These are phyloP conservation scores for Steatornis caripensis DNA, from an alignment of 2,113 vertebrate species.

Conservation along the genomic window DNA sequence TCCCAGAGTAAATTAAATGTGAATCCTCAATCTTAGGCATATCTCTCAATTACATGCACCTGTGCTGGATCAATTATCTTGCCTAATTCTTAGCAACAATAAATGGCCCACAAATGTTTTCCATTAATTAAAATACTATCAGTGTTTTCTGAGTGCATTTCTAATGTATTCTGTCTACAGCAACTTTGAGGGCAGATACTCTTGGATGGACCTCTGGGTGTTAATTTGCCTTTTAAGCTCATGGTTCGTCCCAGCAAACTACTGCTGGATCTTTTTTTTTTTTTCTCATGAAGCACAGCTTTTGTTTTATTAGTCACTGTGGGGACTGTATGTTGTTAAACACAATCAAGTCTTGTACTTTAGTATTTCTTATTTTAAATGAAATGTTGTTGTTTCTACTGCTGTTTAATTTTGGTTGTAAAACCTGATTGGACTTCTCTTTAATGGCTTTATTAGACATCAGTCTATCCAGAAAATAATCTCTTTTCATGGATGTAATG, in stretches of 20 bases:
- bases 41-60: constrained; percentile 72
- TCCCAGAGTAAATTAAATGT: constrained; percentile 70
- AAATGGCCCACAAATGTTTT: constrained; percentile 54
- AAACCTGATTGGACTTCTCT: neutral
- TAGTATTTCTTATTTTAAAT: neutral
- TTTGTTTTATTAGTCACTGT: neutral
- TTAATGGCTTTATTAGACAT: neutral
- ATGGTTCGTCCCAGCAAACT: neutral
- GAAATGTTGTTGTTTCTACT: neutral
- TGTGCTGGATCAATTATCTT: constrained; percentile 73
- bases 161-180: neutral
- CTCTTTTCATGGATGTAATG: neutral
- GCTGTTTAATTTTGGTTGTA: neutral
- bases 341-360: neutral
- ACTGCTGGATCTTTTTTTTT: neutral
- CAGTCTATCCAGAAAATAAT: neutral
- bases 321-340: neutral
- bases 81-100: constrained; percentile 63
- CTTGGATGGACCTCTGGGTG: neutral
- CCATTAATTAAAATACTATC: constrained; percentile 65
- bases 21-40: constrained; percentile 56
- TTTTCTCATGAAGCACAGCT: neutral
- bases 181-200: neutral
- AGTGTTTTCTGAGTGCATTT: constrained; percentile 39
- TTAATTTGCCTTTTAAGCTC: neutral